These are phyloP conservation scores for Leptopilina syphax DNA, from an alignment of 2,888 invertebrate genomes.

Conservation along the genomic window DNA sequence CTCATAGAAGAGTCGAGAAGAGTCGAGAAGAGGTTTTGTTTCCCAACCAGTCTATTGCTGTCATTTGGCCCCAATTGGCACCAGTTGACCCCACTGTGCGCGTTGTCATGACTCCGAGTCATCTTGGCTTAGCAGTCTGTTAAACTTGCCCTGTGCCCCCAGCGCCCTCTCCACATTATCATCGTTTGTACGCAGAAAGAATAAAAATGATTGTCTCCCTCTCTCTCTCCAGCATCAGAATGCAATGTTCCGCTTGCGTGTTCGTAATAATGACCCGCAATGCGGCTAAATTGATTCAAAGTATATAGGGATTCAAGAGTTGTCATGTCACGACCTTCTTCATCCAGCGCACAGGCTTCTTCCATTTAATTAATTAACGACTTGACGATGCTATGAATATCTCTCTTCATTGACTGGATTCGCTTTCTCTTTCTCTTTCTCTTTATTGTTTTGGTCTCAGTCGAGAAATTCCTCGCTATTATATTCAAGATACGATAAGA, in stretches of 20 bases:
- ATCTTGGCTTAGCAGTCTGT: slow-evolving; percentile 73
- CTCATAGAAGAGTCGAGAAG: not conserved
- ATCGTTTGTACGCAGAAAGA: slow-evolving; percentile 11
- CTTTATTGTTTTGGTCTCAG: not conserved
- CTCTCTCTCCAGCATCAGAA: not conserved
- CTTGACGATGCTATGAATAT: slow-evolving; percentile 43
- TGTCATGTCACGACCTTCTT: slow-evolving; percentile 60
- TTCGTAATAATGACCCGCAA: not conserved
- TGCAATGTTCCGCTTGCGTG: not conserved
- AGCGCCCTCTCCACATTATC: slow-evolving; percentile 60
- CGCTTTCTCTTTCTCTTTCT: not conserved
- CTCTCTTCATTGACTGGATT: not conserved
- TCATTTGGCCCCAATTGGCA: slow-evolving; percentile 75
- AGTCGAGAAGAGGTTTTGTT: slow-evolving; percentile 67
- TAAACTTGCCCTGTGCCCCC: slow-evolving; percentile 73
- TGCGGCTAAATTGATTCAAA: slow-evolving; percentile 69
- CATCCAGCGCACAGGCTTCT: slow-evolving; percentile 2
- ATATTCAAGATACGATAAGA: not conserved
- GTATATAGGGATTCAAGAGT: slow-evolving; percentile 60
- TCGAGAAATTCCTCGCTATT: not conserved
- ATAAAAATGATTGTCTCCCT: not conserved
- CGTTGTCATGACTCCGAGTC: slow-evolving; percentile 76
- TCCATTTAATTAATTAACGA: slow-evolving; percentile 52
- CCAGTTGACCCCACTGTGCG: slow-evolving; percentile 73
- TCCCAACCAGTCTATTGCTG: slow-evolving; percentile 74